Base-by-base conservation (phyloP, 1,140 invertebrate species). In the Drosophila suzukii region DNA sequence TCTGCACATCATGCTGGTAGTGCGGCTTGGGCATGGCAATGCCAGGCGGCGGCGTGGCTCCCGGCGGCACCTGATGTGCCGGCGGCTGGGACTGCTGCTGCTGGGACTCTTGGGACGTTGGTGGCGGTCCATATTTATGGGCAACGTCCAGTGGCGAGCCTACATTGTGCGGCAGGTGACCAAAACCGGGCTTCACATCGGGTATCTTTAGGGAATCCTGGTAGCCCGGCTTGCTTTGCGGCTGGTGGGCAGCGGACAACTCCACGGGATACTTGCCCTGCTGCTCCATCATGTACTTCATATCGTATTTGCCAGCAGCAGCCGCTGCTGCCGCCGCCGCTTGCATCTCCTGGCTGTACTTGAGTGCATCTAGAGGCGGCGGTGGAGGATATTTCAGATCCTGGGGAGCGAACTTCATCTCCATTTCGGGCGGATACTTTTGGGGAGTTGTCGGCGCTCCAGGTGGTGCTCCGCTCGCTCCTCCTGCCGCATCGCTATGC, bases 261-360 rank as follows among this genome's bases (percentile, higher is more conserved):
- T 92, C 91, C 6, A 75, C 80, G 4, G 85, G 70, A 55, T 91
- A 92, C 53, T 92, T 92, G 38, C 75, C 77, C 49, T 81, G 78
- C 46, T 91, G 91, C 44, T 92, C 91, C 49, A 92, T 81, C 75
- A 81, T 86, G 30, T 91, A 92, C 72, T 92, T 92, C 75, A 92
- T 91, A 51, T 92, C 91, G 68, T 90, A 92, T 49, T 92, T 92
- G 44, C 80, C 84, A n/a, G 68, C 81, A 12, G 80, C 79, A 3
- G 77, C 83, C 6, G 86, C 78, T 24, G 81, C 77, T 10, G 76
- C 82, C 8, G 80, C 77, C 24, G 82, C 82, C 4, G 90, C 89
- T 46, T 91, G 88, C 82, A 92, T 92, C 44, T 92, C 91, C 63
- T 92, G 91, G 47, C 89, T 91, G 55, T 92, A 92, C 49, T 92